phyloP scores from a whole-genome alignment of 2,113 vertebrate species.

The Nothoprocta pentlandii region DNA sequence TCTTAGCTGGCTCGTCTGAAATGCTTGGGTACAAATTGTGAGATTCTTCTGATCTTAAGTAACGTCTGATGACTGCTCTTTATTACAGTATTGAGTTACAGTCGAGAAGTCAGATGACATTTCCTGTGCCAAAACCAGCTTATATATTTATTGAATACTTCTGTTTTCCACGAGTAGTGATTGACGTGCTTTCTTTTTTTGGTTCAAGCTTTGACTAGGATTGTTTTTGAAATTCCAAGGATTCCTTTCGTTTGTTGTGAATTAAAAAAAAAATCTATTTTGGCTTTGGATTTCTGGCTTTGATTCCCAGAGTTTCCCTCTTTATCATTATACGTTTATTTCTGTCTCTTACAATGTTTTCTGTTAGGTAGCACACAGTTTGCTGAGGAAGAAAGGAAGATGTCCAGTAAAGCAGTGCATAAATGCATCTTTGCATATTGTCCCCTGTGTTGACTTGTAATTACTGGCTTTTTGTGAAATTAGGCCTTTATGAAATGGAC shows the following conservation, averaged over 20 bases:
- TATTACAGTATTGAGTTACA: slow-evolving; percentile 25
- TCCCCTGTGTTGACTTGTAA: not conserved
- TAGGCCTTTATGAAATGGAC: not conserved
- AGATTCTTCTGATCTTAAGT: slow-evolving; percentile 41
- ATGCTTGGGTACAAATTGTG: not conserved
- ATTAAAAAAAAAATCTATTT: not conserved
- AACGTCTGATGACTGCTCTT: not conserved
- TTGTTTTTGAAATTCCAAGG: not conserved
- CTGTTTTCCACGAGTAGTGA: not conserved
- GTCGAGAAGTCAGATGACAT: slow-evolving; percentile 41
- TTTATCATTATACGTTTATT: not conserved
- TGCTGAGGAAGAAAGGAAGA: not conserved
- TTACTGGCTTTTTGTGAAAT: not conserved
- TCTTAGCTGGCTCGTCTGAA: not conserved
- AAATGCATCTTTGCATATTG: not conserved
- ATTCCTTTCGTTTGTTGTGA: not conserved
- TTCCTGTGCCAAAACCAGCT: slow-evolving; percentile 42
- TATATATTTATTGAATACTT: not conserved
- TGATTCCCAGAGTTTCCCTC: not conserved
- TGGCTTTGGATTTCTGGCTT: not conserved
- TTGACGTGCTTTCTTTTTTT: not conserved
- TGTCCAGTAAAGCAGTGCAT: not conserved
- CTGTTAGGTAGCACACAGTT: not conserved
- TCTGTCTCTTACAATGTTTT: not conserved
- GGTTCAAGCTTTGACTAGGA: not conserved